These are phyloP conservation scores for Ptilodon capucinus DNA, from an alignment of 2,888 invertebrate species.

Conservation along the genomic window DNA sequence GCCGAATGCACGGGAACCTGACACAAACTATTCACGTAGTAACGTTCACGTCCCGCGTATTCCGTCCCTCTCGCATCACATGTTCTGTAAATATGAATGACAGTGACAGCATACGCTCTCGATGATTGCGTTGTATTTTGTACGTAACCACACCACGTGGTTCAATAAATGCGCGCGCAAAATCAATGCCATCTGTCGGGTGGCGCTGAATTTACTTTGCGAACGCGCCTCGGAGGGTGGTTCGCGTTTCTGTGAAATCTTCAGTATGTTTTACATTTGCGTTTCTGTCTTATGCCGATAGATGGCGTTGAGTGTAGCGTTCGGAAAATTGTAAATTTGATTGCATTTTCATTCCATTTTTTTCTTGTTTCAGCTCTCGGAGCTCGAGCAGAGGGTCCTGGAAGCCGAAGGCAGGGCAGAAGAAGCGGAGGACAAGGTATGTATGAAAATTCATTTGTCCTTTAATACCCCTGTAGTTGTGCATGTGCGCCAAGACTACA, in stretches of 20 bases:
- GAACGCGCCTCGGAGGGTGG: conserved; percentile 14
- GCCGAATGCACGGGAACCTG: conserved; percentile 25
- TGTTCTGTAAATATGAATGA: background rate
- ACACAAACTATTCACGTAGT: conserved; percentile 14
- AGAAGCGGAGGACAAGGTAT: conserved; percentile 97
- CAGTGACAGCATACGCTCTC: no score
- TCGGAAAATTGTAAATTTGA: conserved; percentile 6
- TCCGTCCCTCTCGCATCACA: conserved; percentile 10
- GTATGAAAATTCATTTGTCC: conserved; percentile 10
- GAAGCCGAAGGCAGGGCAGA: conserved; percentile 96
- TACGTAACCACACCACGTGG: conserved; percentile 63
- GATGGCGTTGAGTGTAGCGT: conserved; percentile 55
- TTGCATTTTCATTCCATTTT: conserved; percentile 6
- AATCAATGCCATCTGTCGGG: conserved; percentile 68
- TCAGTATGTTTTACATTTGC: conserved; percentile 7
- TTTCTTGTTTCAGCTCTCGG: conserved; percentile 91
- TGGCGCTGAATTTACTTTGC: conserved; percentile 48
- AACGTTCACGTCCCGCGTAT: conserved; percentile 29
- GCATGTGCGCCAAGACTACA: no score
- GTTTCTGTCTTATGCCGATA: conserved; percentile 20
- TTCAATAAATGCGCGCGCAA: conserved; percentile 63
- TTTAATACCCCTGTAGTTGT: no score
- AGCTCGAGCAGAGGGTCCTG: conserved; percentile 95
- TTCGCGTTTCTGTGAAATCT: conserved; percentile 22
- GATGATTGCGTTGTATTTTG: conserved; percentile 12